Evolutionary conservation across 2,888 invertebrate genomes (phyloP), one percentile per base, ranked within the genome.

Genomic region (Mechanitis mazaeus): DNA sequence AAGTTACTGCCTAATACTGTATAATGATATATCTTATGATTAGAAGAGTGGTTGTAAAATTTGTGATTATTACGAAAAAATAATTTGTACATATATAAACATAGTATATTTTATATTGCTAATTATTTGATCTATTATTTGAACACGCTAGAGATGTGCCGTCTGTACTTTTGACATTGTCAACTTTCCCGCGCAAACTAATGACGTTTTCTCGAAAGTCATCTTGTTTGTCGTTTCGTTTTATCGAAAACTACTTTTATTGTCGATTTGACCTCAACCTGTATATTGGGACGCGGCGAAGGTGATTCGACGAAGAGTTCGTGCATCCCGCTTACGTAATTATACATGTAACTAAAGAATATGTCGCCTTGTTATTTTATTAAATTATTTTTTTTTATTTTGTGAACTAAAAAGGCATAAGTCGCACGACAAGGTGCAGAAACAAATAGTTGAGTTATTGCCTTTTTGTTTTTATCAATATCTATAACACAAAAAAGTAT

Each of bases 261-360:
- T 81, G 79, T 75, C 71, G 78, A 77, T 79, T 74, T 77, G 87
- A 84, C 87, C 87, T 87, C 83, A 84, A 83, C 82, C 81, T 77
- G 81, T 77, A 81, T 84, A 84, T 86, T 84, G 85, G 85, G 85
- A 85, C 87, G 80, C 77, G 67, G 67, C 78, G 84, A 86, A 87
- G 87, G 87, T 87, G 85, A 87, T 81, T 77, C 70, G 71, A 66
- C 69, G 69, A 65, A 59, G 79, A 84, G 87, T 87, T 87, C 87
- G 78, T 80, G 68, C 71, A 86, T 87, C 87, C 75, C 74, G 75
- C 84, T 87, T 86, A 84, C 84, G 85, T 86, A 87, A 87, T 50
- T 28, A 86, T 74, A 77, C 66, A 79, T 80, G 79, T 81, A 84
- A 85, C 81, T 81, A 79, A 78, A 66, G 75, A 78, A 83, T 81